Evolutionary conservation across 1,140 invertebrate genomes (phyloP), one percentile per base, ranked within the genome.

Genomic region (Lasioglossum albipes): DNA sequence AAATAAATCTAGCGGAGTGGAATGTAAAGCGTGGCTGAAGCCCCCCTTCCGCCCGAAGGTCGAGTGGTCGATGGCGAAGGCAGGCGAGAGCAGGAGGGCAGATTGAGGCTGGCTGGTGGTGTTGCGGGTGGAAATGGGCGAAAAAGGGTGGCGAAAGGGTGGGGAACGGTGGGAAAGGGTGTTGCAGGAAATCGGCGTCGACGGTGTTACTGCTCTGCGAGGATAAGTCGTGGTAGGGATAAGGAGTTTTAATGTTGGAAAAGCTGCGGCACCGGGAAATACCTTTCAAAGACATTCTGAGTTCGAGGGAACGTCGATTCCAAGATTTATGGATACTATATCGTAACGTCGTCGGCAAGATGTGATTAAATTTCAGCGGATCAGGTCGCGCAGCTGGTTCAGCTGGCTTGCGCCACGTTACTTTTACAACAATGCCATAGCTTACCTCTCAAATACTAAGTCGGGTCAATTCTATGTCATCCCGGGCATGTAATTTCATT

Each of bases 1-100:
- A 86, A 87, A 86, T 87, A 87, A 87, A 86, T 87, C 84, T 83
- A 86, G 54, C 77, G 16, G 62, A 77, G 81, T 65, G 81, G 84
- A 87, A 87, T 86, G 81, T 84, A 86, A 87, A 87, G 61, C 69
- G 84, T 16, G 52, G 52, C 3, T 16, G 52, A 54, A 16, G 13
- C 27, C 27, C 27, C 27, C 27, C 27, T 27, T 27, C 27, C 27
- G 27, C 27, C 27, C 27, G 27, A 27, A 27, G 81, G 69, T 84
- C 75, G 83, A 84, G 87, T 84, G 84, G 75, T 76, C 77, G 67
- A 61, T 67, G 66, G 41, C 41, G 67, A 22, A 59, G 64, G 65
- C 70, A 45, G 59, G 67, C 57, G 0, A 36, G 52, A 67, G 45
- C 22, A 27, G 52, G 72, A 52, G 36, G 54, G 31, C 54, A 45